Evolutionary conservation across 2,888 invertebrate genomes (phyloP).

Genomic region (Cartodere bifasciata): DNA sequence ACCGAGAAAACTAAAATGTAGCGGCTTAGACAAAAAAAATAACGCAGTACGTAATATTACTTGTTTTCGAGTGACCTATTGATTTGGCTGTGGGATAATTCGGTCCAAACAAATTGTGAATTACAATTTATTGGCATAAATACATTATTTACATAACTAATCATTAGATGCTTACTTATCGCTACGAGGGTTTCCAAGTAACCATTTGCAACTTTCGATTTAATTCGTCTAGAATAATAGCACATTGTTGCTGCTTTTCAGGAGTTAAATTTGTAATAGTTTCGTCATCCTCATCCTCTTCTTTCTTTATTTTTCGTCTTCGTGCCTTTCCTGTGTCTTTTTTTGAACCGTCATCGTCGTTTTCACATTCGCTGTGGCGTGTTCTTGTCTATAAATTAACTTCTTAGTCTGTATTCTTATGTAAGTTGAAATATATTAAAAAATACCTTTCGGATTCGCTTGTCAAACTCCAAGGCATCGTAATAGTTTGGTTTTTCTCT

Average conservation of each 20-base stretch:
- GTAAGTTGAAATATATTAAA: conserved; percentile 6
- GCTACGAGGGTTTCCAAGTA: conserved; percentile 51
- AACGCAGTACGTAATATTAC: no score
- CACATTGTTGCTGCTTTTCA: conserved; percentile 59
- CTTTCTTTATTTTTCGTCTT: conserved; percentile 31
- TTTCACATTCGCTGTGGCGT: conserved; percentile 38
- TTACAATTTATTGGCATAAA: no score
- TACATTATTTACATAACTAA: no score
- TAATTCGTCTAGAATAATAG: conserved; percentile 62
- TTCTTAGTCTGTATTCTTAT: conserved; percentile 1
- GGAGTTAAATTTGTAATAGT: conserved; percentile 34
- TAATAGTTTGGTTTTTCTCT: conserved; percentile 73
- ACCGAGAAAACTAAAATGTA: no score
- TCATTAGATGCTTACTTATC: no score
- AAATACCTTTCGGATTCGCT: conserved; percentile 55
- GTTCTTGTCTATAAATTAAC: conserved; percentile 28
- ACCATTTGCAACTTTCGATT: conserved; percentile 65
- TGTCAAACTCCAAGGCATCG: conserved; percentile 68
- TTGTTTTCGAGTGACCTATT: no score
- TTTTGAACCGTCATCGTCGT: conserved; percentile 40
- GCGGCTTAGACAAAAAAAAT: no score
- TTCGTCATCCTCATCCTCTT: conserved; percentile 35
- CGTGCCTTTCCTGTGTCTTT: conserved; percentile 29
- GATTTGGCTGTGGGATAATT: no score
- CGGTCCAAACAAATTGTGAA: no score